A percentile compares a stretch with the other conserved stretches of the same genome.
phyloP scores from a whole-genome alignment of 2,797 vertebrate genomes.

The Aphelocoma californica region DNA sequence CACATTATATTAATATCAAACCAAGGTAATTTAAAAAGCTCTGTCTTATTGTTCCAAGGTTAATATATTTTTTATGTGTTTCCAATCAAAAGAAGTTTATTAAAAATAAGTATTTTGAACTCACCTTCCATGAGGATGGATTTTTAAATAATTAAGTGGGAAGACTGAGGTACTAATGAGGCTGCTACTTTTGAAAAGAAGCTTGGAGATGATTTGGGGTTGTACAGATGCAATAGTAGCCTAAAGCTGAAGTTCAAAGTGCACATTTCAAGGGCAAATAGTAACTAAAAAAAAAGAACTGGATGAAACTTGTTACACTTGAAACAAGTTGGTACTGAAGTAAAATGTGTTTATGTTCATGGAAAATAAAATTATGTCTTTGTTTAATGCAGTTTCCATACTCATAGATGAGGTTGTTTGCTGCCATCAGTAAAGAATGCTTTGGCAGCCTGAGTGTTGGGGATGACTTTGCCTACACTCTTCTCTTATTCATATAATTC shows the following conservation, averaged over 20 bases:
- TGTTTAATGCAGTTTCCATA: not conserved
- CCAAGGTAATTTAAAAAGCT: constrained; percentile 16
- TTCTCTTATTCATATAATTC: not conserved
- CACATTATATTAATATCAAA: constrained; percentile 43
- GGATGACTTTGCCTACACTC: not conserved
- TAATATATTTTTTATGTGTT: constrained; percentile 50
- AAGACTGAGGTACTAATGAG: constrained; percentile 34
- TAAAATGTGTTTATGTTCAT: not conserved
- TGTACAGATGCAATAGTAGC: not conserved
- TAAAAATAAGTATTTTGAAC: constrained; percentile 25
- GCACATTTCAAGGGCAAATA: constrained; percentile 46
- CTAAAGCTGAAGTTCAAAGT: constrained; percentile 46
- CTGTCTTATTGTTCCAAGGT: constrained; percentile 28
- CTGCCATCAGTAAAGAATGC: not conserved
- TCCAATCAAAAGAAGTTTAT: constrained; percentile 30
- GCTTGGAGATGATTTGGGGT: not conserved
- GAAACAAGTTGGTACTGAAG: not conserved
- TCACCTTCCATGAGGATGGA: constrained; percentile 32
- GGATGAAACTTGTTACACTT: not conserved
- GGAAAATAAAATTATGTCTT: not conserved
- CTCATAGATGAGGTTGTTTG: not conserved
- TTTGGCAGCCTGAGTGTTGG: constrained; percentile 1
- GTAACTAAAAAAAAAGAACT: not conserved
- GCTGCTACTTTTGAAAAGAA: not conserved
- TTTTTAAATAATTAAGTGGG: constrained; percentile 40